Evolutionary conservation across 2,797 vertebrate species (phyloP), one percentile per base, ranked within the genome.

Genomic region (Cuculus canorus): DNA sequence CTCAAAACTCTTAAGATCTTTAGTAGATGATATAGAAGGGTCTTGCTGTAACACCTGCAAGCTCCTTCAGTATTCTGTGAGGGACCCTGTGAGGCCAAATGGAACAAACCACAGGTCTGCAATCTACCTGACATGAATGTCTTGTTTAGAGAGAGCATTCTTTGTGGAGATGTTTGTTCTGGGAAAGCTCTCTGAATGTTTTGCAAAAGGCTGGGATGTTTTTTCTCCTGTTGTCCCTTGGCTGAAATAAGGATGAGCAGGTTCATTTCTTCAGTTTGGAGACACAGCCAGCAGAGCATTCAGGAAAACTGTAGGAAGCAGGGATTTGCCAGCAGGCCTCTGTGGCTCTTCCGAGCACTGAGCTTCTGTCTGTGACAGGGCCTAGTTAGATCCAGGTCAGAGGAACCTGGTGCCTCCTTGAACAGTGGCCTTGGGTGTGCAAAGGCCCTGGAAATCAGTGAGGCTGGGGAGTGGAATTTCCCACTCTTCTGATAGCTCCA

Each of bases 321-420:
- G 17, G 17, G 21, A 72, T 27, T 32, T 56, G 4, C 9, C 24
- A 5, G 8, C 33, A 82, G 25, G 13, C 8, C 15, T 56, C 5
- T 52, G 0, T 3, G 2, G 5, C 12, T 33, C 23, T 71, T 54
- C 41, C 37, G 28, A 59, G 13, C 13, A 53, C 9, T 24, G 41
- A 60, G 10, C 4, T 59, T 50, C n/a, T 28, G 21, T 3, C 18
- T 79, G 33, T 6, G 4, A 50, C 5, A 12, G 12, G 21, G 7
- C 12, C 8, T 27, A 48, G 9, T 10, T 52, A 13, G 0, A 11
- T 3, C 2, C 13, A 45, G 10, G 8, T 8, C 8, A 15, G 9
- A 19, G 7, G 7, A 37, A 59, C 16, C 5, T 24, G 10, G 5
- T 2, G 8, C 5, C 7, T 12, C 3, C 3, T 7, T 21, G 24